Base-by-base conservation (phyloP, 2,888 invertebrate species). In the Ligdia adustata region DNA sequence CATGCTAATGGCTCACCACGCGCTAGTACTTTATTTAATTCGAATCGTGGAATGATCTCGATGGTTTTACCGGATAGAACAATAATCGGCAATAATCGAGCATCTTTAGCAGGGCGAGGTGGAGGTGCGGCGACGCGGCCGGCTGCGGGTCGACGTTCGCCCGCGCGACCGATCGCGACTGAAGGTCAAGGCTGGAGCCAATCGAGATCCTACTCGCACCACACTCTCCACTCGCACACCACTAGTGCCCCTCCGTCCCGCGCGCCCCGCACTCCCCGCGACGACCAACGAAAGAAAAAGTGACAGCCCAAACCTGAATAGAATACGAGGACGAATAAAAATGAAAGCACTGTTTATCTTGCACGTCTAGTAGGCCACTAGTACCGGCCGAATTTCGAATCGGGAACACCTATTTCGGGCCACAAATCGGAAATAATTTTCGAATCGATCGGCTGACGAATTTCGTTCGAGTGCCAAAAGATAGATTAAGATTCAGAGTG, bases 231-330 rank as follows among this genome's bases (percentile, higher is more conserved):
- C 57, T 56, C 64, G 56, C 60, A 52, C 61, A 60, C 66, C 63
- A 66, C 69, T 63, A 65, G 65, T 27, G 33, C 42, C 35, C 32
- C 31, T 24, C 3, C 37, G 11, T 33, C 20, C 33, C 18, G 26
- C 46, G 11, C 39, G n/a, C 29, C 35, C 26, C 35, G 13, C 35
- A 5, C 37, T 9, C 40, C 5, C 41, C 18, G 9, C 9, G 18
- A 15, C 31, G 13, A 9, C 41, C 72, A 83, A 83, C 80, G 89
- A 90, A 89, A 89, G 80, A 89, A 90, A 90, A 90, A 90, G 90
- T 90, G 88, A 87, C 86, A 79, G 79, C 77, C 86, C 80, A 82
- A 88, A 87, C 87, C 84, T 82, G 86, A 87, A 85, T 83, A 85
- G 84, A 82, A 80, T 78, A 75, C 79, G 80, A 82, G 88, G 87